Evolutionary conservation across 2,888 invertebrate genomes (phyloP), one percentile per base, ranked within the genome.

Genomic region (Lycaena phlaeas): DNA sequence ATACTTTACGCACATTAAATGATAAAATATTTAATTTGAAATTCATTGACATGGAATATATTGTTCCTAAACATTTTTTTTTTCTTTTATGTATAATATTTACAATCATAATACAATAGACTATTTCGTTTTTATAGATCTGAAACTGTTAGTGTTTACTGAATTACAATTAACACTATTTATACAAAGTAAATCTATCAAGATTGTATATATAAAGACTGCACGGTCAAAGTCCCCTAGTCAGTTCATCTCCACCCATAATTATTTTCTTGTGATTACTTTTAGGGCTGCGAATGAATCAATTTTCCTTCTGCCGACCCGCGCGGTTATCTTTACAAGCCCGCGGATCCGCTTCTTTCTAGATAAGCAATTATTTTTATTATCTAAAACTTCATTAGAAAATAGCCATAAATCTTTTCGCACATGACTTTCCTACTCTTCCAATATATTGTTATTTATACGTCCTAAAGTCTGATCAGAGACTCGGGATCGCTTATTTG

Each of bases 341-440:
- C 41, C 30, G 25, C 26, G 38, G 29, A 44, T 40, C 40, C 42
- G 39, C 39, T 34, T 43, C 37, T 48, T 41, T 43, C 45, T 49
- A 50, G 45, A 46, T 51, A 44, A 47, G 44, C 69, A 61, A 68
- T 66, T 74, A 71, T 77, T 75, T 79, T 78, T 77, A 79, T 77
- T 76, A 76, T 54, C 76, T 76, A 73, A 79, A 77, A 74, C 74
- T 64, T 59, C 54, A 59, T 43, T 61, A 59, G 59, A 57, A 57
- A 48, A 59, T 62, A 61, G 60, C 61, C 62, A 63, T 56, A 58
- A 51, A 34, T 12, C 37, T 34, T 36, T 36, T 36, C 40, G 36
- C 29, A 22, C 43, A 27, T 11, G 26, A 36, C 34, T 18, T 22
- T 17, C 29, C n/a, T 4, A 25, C 39, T 14, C 18, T 39, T 22